Conservation (phyloP, 2,797 vertebrate species). For the Ispidina picta region DNA sequence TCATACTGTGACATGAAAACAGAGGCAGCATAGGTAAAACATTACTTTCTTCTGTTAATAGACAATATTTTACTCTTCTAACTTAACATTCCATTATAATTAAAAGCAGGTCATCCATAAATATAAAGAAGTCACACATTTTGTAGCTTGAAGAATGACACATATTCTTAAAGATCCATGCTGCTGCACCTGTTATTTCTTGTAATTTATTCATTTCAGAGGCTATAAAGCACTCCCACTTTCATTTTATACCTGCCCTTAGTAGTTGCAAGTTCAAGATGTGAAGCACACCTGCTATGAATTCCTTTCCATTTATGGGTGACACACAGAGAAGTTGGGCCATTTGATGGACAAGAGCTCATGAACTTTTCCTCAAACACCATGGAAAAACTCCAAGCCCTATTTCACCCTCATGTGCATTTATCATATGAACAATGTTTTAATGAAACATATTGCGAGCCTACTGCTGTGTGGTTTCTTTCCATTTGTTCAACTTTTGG, state of each 20-base stretch:
- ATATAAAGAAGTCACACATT: not conserved
- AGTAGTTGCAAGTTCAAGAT: slow-evolving; percentile 44
- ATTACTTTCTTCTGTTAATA: not conserved
- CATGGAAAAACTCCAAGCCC: slow-evolving; percentile 32
- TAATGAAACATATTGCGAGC: slow-evolving; percentile 49
- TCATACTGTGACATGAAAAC: not conserved
- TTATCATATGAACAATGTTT: slow-evolving; percentile 48
- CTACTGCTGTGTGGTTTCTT: not conserved
- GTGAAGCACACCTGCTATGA: slow-evolving; percentile 13
- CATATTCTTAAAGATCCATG: not conserved
- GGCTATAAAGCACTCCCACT: not conserved
- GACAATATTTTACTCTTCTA: not conserved
- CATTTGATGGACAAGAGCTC: slow-evolving; percentile 44
- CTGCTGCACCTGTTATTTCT: slow-evolving; percentile 18
- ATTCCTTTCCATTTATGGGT: slow-evolving; percentile 39
- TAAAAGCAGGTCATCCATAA: slow-evolving; percentile 12
- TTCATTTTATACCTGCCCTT: slow-evolving; percentile 38
- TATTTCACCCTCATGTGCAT: slow-evolving; percentile 34
- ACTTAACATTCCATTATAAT: not conserved
- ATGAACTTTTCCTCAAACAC: slow-evolving; percentile 52
- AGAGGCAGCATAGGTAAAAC: not conserved
- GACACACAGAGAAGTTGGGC: slow-evolving; percentile 29
- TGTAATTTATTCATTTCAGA: slow-evolving; percentile 55
- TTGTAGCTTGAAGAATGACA: not conserved
- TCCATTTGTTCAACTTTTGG: not conserved